These are phyloP conservation scores for Nomada flava DNA, from an alignment of 2,888 invertebrate species.

Conservation along the genomic window DNA sequence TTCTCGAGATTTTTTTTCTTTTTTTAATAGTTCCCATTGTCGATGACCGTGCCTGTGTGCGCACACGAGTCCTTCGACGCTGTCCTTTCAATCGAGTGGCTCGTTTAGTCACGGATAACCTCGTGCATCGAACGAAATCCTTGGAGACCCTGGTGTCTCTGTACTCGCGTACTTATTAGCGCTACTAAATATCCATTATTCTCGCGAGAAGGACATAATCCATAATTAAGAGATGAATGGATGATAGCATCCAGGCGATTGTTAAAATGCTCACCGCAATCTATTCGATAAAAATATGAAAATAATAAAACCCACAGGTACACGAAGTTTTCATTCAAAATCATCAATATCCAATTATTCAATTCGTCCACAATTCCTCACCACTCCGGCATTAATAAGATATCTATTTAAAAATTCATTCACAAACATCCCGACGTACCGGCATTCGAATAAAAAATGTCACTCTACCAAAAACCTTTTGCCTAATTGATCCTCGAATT, in stretches of 20 bases:
- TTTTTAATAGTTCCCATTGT: slow-evolving; percentile 26
- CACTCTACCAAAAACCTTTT: no score
- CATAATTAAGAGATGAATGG: slow-evolving; percentile 62
- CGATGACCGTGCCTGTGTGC: neutral
- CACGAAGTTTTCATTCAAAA: no score
- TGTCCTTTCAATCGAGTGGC: slow-evolving; percentile 10
- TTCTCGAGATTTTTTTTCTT: slow-evolving; percentile 23
- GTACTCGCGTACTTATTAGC: slow-evolving; percentile 55
- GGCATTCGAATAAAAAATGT: no score
- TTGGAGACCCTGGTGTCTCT: slow-evolving; percentile 43
- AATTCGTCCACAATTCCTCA: no score
- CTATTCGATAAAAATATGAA: neutral
- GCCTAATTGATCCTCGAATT: no score
- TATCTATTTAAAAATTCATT: no score
- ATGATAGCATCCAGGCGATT: slow-evolving; percentile 60
- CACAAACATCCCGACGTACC: no score
- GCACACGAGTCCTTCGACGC: neutral
- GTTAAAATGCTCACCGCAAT: slow-evolving; percentile 26
- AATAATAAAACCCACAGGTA: no score
- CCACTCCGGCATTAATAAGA: no score
- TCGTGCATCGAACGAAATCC: slow-evolving; percentile 51
- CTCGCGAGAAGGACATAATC: slow-evolving; percentile 58
- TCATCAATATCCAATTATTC: no score
- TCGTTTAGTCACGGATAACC: slow-evolving; percentile 41
- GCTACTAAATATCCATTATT: slow-evolving; percentile 59